These are phyloP conservation scores for Syritta pipiens DNA, from an alignment of 2,888 invertebrate genomes.

Conservation along the genomic window DNA sequence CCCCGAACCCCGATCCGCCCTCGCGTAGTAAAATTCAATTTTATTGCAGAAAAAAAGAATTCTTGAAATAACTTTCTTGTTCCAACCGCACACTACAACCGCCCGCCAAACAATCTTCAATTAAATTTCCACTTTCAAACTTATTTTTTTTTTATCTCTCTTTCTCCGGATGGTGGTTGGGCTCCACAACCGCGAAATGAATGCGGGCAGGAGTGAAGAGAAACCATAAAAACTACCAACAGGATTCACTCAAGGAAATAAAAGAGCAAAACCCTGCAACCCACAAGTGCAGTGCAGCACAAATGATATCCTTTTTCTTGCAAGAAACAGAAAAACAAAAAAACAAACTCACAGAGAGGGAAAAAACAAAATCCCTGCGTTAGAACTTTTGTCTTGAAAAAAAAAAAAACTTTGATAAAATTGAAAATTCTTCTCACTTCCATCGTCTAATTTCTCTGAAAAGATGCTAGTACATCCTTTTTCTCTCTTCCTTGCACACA, in stretches of 20 bases:
- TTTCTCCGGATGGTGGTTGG: not conserved
- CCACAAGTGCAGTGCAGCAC: not conserved
- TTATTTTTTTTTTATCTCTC: not conserved
- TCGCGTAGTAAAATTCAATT: no score
- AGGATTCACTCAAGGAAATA: constrained; percentile 30
- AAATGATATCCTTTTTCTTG: not conserved
- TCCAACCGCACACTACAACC: no score
- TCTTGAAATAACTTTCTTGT: no score
- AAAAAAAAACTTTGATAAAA: not conserved
- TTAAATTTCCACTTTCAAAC: constrained; percentile 45
- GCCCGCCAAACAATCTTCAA: constrained; percentile 20
- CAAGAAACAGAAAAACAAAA: no score
- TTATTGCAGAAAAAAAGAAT: no score
- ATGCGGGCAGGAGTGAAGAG: not conserved
- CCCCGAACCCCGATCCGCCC: no score
- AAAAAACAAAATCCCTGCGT: constrained; percentile 3
- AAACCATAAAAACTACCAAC: constrained; percentile 1
- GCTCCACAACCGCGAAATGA: not conserved
- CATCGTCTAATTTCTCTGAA: not conserved
- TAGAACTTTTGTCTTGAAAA: not conserved
- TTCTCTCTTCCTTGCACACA: not conserved
- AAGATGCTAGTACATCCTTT: not conserved
- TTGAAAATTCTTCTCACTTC: not conserved
- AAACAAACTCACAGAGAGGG: no score
- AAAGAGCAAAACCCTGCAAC: constrained; percentile 3